Evolutionary conservation across 1,140 invertebrate genomes (phyloP), one percentile per base, ranked within the genome.

Genomic region (Cardiocondyla obscurior): DNA sequence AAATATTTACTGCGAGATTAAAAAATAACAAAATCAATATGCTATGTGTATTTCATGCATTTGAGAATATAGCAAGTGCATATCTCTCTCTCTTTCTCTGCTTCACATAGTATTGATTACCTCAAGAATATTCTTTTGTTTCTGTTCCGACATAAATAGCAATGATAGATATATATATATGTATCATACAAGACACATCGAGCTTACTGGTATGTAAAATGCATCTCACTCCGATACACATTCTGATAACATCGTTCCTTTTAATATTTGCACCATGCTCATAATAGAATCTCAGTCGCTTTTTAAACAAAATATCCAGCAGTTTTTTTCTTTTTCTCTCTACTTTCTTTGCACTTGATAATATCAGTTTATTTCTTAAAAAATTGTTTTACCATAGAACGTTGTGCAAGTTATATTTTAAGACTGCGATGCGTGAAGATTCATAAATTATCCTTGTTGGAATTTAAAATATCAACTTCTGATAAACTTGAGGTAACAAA

Each of bases 101-200:
- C 28, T 67, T 42, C n/a, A 30, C 72, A 33, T 53, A 16, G 74
- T 79, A 79, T 79, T 79, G 74, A 79, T 79, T 67, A 67, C 60
- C 16, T 67, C 44, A 79, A 53, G 74, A 67, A 79, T 65, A 53
- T 69, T 67, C 62, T 79, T 69, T 69, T 79, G 74, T 69, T 76
- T 76, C 74, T 67, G 44, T 36, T 77, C 62, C 8, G 46, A 79
- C 33, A 30, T 67, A 69, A 67, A 79, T 79, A 67, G 74, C 46
- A 79, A 67, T 79, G 33, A 30, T 67, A 76, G 33, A 53, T 79
- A 64, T 33, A 44, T 7, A 14, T 33, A 3, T 51, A 65, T 25
- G 16, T 14, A 57, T 1, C 6, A 42, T 12, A 62, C 19, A 42
- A 76, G 44, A 25, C 12, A 30, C 39, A 76, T 46, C 25, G 30